Conservation (phyloP, 1,140 invertebrate genomes). For the Samia ricini region DNA sequence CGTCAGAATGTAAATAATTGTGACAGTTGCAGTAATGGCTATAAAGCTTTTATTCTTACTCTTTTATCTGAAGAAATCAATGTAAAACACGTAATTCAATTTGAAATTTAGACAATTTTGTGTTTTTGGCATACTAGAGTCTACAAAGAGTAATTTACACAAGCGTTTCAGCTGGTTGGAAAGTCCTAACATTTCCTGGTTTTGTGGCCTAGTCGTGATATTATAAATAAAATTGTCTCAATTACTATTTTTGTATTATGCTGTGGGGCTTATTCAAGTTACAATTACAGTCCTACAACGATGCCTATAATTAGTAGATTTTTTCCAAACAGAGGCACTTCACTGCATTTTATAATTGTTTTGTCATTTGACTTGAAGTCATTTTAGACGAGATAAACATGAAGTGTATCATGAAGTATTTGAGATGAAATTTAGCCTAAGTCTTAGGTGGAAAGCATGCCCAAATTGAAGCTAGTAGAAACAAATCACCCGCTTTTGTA, state of each 20-base stretch:
- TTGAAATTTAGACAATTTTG: not conserved
- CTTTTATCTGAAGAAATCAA: not conserved
- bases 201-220: too few relatives aligned
- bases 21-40: conserved; percentile 51
- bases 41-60: conserved; percentile 4
- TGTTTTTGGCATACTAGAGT: not conserved
- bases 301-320: too few relatives aligned
- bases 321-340: too few relatives aligned
- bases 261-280: too few relatives aligned
- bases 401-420: not conserved
- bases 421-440: not conserved
- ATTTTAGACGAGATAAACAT: not conserved
- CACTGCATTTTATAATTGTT: too few relatives aligned
- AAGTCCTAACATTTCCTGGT: not conserved
- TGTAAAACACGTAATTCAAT: not conserved
- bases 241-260: too few relatives aligned
- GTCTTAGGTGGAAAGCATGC: not conserved
- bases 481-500: not conserved
- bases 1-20: conserved; percentile 72
- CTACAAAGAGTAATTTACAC: not conserved
- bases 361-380: not conserved
- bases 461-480: not conserved
- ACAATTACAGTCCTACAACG: too few relatives aligned
- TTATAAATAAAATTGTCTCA: too few relatives aligned
- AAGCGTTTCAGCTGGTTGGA: not conserved